phyloP scores from a whole-genome alignment of 2,797 vertebrate genomes.

The Bovichtus diacanthus region DNA sequence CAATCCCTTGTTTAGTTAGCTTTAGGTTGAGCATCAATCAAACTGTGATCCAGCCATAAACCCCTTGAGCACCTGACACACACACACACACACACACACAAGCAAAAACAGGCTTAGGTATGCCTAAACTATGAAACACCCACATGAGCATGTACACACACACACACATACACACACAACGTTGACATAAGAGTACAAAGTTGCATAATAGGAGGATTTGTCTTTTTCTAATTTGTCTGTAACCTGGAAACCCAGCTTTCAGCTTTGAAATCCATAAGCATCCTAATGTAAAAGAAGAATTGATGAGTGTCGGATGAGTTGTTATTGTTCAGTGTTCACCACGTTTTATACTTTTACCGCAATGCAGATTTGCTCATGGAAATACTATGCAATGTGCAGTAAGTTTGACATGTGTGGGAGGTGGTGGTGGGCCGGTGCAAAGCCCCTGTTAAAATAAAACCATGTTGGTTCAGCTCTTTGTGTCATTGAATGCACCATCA shows the following conservation, averaged over 20 bases:
- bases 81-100: conserved; percentile 22
- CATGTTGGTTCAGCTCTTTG: neutral
- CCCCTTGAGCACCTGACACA: conserved; percentile 19
- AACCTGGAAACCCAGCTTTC: neutral
- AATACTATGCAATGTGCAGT: neutral
- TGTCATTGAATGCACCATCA: neutral
- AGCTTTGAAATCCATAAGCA: neutral
- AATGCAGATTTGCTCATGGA: neutral
- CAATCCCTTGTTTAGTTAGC: conserved; percentile 47
- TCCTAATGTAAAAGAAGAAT: neutral
- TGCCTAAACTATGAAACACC: conserved; percentile 28
- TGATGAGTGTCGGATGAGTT: neutral
- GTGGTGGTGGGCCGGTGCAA: neutral
- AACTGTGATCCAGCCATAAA: conserved; percentile 40
- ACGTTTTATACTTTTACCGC: neutral
- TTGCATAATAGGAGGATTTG: no score
- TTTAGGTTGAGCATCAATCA: conserved; percentile 54
- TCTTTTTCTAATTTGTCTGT: no score
- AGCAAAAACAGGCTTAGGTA: conserved; percentile 54
- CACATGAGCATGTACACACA: neutral
- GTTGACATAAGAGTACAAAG: no score
- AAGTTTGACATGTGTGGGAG: neutral
- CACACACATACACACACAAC: no score
- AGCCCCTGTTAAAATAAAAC: neutral
- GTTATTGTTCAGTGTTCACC: neutral